These are phyloP conservation scores for Hyperopisus bebe DNA, from an alignment of 2,113 vertebrate genomes.

Conservation along the genomic window DNA sequence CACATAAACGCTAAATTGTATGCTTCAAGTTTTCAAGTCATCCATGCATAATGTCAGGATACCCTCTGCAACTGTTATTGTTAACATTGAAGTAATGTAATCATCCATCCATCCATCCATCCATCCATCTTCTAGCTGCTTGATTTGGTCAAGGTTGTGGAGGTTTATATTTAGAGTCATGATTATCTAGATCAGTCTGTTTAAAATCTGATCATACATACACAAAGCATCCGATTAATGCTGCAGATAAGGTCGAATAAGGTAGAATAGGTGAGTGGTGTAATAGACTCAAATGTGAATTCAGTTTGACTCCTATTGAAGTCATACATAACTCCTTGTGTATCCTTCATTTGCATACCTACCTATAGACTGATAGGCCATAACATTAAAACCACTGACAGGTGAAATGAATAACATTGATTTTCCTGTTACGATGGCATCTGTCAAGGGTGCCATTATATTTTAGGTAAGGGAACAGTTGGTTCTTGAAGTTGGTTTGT, in stretches of 20 bases:
- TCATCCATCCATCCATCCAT: neutral
- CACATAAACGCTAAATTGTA: neutral
- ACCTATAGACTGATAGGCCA: neutral
- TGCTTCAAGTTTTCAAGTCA: neutral
- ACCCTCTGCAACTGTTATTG: neutral
- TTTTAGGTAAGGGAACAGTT: neutral
- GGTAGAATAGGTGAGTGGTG: neutral
- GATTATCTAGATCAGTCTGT: neutral
- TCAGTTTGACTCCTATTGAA: neutral
- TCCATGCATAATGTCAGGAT: neutral
- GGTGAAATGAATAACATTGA: neutral
- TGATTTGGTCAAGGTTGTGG: neutral
- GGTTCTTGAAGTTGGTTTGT: neutral
- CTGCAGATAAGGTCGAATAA: neutral
- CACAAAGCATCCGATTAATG: neutral
- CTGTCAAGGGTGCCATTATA: neutral
- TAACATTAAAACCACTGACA: neutral
- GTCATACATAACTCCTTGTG: neutral
- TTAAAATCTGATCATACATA: neutral
- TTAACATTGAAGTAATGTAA: neutral
- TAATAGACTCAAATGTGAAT: neutral
- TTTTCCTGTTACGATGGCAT: neutral
- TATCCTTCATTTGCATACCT: neutral
- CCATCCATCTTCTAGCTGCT: neutral
- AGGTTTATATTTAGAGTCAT: neutral